Base-by-base conservation (phyloP, 2,797 vertebrate genomes). In the Coregonus sp. region DNA sequence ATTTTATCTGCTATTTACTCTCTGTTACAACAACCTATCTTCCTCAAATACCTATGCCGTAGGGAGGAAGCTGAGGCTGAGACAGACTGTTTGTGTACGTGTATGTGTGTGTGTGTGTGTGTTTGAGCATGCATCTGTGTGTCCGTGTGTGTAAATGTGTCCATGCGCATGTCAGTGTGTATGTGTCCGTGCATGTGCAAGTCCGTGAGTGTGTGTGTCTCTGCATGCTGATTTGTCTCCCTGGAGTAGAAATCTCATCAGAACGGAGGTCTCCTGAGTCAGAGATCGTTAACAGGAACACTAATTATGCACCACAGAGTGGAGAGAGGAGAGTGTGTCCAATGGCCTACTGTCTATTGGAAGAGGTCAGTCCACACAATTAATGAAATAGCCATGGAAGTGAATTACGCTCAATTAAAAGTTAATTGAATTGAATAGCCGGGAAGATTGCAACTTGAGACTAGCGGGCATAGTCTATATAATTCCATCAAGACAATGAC, bases 321-420 rank as follows among this genome's bases (percentile, higher is more conserved):
- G 59, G 59, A 63, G 20, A 63, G 20, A 47, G 78, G 83, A 81
- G 80, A 91, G 88, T 80, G 81, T 80, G 80, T 82, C 88, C 68
- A 59, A 83, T 80, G 83, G 85, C 72, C 80, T 89, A 80, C 79
- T 82, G 89, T 76, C 85, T 79, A 77, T 76, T 63, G 74, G 78
- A 85, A 86, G 84, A 74, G 90, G 86, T 90, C 87, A 85, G 87
- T 88, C 85, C 74, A 66, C 2, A 18, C 90, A 90, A 93, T 92
- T 94, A 92, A 91, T 92, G 84, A 87, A 89, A 92, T 83, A 74
- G n/a, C 75, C 72, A 85, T 88, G 84, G 88, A 90, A 90, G 89
- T 88, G 85, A 92, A 93, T 93, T 91, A 90, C 82, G 87, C 73
- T 84, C 87, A 93, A 94, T 94, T 94, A 93, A 93, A 94, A 90